Evolutionary conservation across 2,113 vertebrate genomes (phyloP), one percentile per base, ranked within the genome.

Genomic region (Paraplagusia blochii): DNA sequence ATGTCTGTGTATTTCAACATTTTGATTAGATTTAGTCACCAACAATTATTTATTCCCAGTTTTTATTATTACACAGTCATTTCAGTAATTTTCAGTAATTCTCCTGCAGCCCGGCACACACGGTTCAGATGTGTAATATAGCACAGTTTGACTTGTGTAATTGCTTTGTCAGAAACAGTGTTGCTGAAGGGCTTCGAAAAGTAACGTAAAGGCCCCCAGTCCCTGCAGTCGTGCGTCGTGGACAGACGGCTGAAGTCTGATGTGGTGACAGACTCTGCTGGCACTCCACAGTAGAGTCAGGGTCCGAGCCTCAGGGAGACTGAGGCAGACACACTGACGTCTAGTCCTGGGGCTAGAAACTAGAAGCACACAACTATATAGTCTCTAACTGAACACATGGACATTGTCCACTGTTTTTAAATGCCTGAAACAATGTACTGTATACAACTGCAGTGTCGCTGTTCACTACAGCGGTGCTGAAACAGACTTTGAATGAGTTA

Each of bases 221-320:
- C 1, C 18, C 66, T 53, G n/a, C 1, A 17, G 45, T 29, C 6
- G 22, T 29, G 58, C 10, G 2, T 39, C 36, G 50, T 36, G 19
- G 54, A 69, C 61, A 17, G 65, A 56, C 58, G 8, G 64, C 50
- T 46, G 3, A 2, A 35, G 16, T 47, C 51, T 48, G 42, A 46
- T 43, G 47, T 17, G 56, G 13, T 74, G 80, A 79, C 79, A 66
- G 59, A 50, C 10, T 63, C 71, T 36, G 50, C 53, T 44, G 49
- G 53, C 62, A 58, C 58, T 56, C 66, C 60, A 44, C 9, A 36
- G 29, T 49, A 34, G 42, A 12, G 63, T 58, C 65, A 52, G 19
- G 35, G 57, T n/a, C 22, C 8, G 46, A 33, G 13, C 50, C 71
- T 50, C 2, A 0, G 52, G 75, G 72, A 64, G 57, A 39, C 17